Evolutionary conservation across 2,888 invertebrate genomes (phyloP).

Genomic region (Limulus polyphemus): DNA sequence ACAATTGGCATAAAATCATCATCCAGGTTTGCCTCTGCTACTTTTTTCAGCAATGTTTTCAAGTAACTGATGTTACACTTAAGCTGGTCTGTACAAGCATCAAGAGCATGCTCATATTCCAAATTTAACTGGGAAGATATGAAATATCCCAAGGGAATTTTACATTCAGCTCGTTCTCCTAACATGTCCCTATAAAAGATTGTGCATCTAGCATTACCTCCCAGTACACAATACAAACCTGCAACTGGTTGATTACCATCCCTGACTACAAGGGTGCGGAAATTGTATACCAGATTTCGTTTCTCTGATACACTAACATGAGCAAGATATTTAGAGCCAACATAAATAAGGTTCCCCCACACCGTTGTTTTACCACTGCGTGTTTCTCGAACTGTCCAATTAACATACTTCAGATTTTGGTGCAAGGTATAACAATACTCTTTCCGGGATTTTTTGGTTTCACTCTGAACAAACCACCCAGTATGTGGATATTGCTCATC

Average conservation of each 20-base stretch:
- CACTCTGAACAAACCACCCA: constrained; percentile 49
- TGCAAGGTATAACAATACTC: constrained; percentile 71
- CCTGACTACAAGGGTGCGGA: constrained; percentile 55
- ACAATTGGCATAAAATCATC: constrained; percentile 60
- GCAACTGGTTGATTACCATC: constrained; percentile 72
- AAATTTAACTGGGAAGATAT: constrained; percentile 27
- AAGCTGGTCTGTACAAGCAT: constrained; percentile 58
- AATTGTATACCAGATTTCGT: constrained; percentile 72
- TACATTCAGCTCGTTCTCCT: constrained; percentile 50
- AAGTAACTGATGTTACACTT: constrained; percentile 54
- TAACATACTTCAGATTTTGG: constrained; percentile 54
- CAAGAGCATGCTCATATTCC: constrained; percentile 37
- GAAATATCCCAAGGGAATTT: constrained; percentile 60
- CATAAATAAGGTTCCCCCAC: constrained; percentile 57
- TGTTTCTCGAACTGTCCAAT: constrained; percentile 72
- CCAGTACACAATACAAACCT: constrained; percentile 71
- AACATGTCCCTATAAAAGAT: constrained; percentile 61
- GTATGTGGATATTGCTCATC: constrained; percentile 76
- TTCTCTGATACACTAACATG: constrained; percentile 77
- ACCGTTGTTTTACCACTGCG: constrained; percentile 24
- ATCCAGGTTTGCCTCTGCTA: constrained; percentile 39
- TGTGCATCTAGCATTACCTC: constrained; percentile 46
- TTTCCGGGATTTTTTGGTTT: constrained; percentile 59
- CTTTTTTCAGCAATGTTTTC: constrained; percentile 47
- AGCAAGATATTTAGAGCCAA: constrained; percentile 45